Evolutionary conservation across 2,888 invertebrate species (phyloP), one percentile per base, ranked within the genome.

Genomic region (Drosophila tanythrix): DNA sequence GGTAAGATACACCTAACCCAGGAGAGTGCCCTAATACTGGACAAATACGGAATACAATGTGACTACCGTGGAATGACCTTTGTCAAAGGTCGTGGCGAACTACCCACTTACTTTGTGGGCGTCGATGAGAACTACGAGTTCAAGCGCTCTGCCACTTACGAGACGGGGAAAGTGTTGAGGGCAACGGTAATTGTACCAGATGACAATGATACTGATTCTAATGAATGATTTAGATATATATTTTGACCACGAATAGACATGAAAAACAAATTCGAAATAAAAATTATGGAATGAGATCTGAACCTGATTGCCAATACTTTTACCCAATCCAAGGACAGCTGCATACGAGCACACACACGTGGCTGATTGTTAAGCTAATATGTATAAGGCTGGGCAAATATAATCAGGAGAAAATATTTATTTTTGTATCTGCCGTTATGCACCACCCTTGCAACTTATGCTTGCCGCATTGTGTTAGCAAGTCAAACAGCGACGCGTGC

Each of bases 1-100:
- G 96, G 97, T 35, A 94, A 94, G 91, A 97, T 97, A 85, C 97
- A 97, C 93, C 96, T 96, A 0, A 96, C 96, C 29, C 94, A 95
- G 89, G 95, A 95, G 56, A 96, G 97, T 0, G 96, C 96, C 0
- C 90, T 93, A 4, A 94, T 96, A 55, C 92, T 97, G 58, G 94
- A 95, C 59, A 94, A 95, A 71, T 95, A 95, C 81, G 96, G 95
- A 31, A 95, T 96, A 67, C 92, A 94, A 27, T 97, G 97, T 71
- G 94, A 94, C 52, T 95, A 94, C 79, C 94, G 97, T 29, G 97
- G 96, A 0, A 94, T 95, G 81, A 96, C 95, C 0, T 94, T 93
- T 79, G 96, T 97, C 0, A 97, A 97, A 93, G 97, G 97, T 0
- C 94, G 94, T 52, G 93, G 92, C 8, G 93, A 94, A 73, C 94